A percentile compares a stretch with the other conserved stretches of the same genome.
phyloP scores from a whole-genome alignment of 2,888 invertebrate genomes.

The Lasioglossum leucozonium region DNA sequence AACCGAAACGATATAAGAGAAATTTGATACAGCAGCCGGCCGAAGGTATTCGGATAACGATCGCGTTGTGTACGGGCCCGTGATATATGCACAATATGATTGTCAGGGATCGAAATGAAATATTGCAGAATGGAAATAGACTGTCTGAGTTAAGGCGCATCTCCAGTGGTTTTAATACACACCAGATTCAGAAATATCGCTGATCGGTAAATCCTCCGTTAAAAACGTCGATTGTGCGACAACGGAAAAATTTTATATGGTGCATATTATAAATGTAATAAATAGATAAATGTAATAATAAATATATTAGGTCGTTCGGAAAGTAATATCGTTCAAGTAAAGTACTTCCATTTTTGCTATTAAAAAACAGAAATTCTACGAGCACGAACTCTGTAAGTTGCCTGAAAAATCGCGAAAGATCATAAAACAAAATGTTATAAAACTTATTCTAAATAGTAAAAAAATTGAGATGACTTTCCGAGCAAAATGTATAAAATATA shows the following conservation, averaged over 20 bases:
- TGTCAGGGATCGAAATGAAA: conserved; percentile 3
- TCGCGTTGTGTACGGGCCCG: background rate
- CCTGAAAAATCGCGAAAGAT: too few species aligned
- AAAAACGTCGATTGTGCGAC: background rate
- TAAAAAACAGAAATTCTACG: too few species aligned
- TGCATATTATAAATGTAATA: too few species aligned
- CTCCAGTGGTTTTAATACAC: background rate
- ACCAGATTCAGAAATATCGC: background rate
- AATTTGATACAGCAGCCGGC: background rate
- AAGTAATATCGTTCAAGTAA: too few species aligned
- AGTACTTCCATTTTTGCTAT: too few species aligned
- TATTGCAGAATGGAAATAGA: background rate
- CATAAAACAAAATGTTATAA: too few species aligned
- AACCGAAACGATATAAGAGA: background rate
- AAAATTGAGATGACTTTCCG: too few species aligned
- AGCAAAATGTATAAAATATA: too few species aligned
- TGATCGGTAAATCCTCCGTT: background rate
- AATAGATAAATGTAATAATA: too few species aligned
- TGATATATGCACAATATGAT: background rate
- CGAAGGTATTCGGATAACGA: background rate
- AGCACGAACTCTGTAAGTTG: too few species aligned
- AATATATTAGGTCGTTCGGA: too few species aligned
- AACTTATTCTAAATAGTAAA: too few species aligned
- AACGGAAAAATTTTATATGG: background rate
- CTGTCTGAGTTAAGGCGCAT: background rate